These are phyloP conservation scores for Rhagologus leucostigma DNA, from an alignment of 2,113 vertebrate genomes.

Conservation along the genomic window DNA sequence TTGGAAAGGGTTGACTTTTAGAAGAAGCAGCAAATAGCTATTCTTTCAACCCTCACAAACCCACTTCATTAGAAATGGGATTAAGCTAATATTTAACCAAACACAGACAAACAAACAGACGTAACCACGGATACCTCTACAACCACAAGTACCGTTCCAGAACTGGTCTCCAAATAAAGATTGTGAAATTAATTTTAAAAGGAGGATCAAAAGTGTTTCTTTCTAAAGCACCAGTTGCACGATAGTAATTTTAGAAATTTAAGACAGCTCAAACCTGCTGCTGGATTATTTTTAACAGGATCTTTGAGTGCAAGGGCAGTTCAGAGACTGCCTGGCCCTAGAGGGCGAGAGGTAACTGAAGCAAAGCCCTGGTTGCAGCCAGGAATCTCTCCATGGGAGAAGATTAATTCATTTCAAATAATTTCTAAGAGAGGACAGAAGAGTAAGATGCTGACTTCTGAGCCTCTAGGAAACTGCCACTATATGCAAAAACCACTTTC, in stretches of 20 bases:
- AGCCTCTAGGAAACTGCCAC: neutral
- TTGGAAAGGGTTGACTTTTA: neutral
- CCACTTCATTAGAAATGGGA: neutral
- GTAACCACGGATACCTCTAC: neutral
- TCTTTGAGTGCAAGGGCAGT: neutral
- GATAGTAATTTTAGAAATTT: slow-evolving; percentile 1
- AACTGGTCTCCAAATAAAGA: neutral
- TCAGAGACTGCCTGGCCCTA: neutral
- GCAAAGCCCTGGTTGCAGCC: neutral
- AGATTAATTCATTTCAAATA: neutral
- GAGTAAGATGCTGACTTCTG: neutral
- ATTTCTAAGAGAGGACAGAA: neutral
- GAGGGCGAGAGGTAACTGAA: neutral
- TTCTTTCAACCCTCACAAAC: neutral
- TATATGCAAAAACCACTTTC: neutral
- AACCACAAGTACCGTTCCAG: neutral
- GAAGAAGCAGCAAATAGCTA: neutral
- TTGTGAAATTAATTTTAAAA: neutral
- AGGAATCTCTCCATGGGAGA: neutral
- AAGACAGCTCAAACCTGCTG: neutral
- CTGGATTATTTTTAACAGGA: slow-evolving; percentile 48
- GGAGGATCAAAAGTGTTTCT: neutral
- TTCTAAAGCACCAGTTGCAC: neutral
- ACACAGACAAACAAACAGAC: neutral
- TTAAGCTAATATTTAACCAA: slow-evolving; percentile 18